Conservation (phyloP, 2,113 vertebrate genomes). For the Nasalis larvatus region DNA sequence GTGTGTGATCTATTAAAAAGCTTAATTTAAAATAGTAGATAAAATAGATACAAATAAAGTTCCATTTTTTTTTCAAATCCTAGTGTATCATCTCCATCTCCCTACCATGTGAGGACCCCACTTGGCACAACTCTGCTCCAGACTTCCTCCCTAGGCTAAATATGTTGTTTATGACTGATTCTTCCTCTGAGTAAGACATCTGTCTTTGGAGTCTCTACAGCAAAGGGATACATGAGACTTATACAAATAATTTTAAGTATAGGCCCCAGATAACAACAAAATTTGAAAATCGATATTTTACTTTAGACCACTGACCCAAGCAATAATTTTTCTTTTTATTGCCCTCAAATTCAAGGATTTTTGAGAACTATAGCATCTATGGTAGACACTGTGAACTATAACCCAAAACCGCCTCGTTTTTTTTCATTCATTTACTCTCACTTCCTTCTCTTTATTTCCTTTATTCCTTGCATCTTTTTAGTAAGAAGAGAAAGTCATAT, state of each 20-base stretch:
- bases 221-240: neutral
- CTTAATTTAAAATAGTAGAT: neutral
- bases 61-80: neutral
- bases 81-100: too few species aligned
- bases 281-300: neutral
- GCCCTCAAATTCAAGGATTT: neutral
- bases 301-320: neutral
- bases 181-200: neutral
- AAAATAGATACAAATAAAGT: neutral
- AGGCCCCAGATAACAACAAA: neutral
- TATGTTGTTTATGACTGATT: neutral
- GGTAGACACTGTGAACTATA: neutral
- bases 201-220: neutral
- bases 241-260: neutral
- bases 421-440: neutral
- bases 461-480: neutral
- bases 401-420: neutral
- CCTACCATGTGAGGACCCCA: fast-evolving
- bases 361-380: neutral
- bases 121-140: neutral
- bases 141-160: neutral
- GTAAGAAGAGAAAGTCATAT: neutral
- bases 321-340: neutral
- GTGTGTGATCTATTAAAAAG: neutral
- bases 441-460: neutral